Evolutionary conservation across 1,140 invertebrate species (phyloP), one percentile per base, ranked within the genome.

Genomic region (Physella acuta): DNA sequence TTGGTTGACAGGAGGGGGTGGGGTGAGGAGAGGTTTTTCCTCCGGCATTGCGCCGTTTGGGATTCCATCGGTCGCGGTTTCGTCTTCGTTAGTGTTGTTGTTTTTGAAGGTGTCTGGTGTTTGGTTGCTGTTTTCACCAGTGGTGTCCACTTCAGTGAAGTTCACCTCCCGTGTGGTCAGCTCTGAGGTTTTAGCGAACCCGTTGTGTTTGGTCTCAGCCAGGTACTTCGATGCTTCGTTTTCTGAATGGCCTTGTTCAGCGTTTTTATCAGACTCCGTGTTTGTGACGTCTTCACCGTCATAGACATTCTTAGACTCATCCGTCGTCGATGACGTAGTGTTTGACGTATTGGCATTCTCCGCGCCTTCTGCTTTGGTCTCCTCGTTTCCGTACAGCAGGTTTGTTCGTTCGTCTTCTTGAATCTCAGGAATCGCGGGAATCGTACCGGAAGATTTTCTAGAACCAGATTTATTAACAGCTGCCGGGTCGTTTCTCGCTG

Each of bases 401-500:
- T 44, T 34, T 1, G 39, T 20, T 14, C 14, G 16, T 17, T n/a
- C 39, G 8, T 24, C n/a, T 17, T 56, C 36, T 24, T 17, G 2
- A 26, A 2, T 36, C 3, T 59, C 20, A 36, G 61, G 52, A 24
- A 30, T 65, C 3, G 31, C 49, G 1, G 20, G 17, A 36, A 11
- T 30, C 3, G 58, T 28, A 36, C 3, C 26, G 3, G 17, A 5
- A 17, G 17, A 28, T 16, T 17, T 55, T 20, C 24, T 4, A 24
- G 20, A 24, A 5, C 26, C 28, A 1, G 53, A 2, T 1, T 60
- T 28, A 2, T 3, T 8, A 8, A 30, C 61, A n/a, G 20, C 36
- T 31, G 26, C 31, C 26, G 49, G 39, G 62, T 59, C 49, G 37
- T 66, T 71, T 34, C 49, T 60, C 0, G 55, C 49, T 11, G 55